Evolutionary conservation across 2,797 vertebrate genomes (phyloP).

Genomic region (Xiphophorus birchmanni): DNA sequence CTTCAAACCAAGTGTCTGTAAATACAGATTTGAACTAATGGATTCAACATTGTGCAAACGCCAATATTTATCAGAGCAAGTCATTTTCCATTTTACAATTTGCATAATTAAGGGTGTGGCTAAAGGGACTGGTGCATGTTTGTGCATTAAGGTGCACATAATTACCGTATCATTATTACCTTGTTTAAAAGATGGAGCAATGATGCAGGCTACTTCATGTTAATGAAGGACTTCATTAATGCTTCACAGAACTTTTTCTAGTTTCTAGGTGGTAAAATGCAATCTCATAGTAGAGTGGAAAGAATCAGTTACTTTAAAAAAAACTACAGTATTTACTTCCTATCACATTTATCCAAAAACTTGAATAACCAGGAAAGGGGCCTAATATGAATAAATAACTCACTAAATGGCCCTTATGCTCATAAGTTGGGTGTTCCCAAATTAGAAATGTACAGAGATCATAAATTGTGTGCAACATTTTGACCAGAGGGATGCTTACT

Average conservation of each 20-base stretch:
- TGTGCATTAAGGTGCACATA: not conserved
- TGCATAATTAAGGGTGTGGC: not conserved
- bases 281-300: not conserved
- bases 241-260: not conserved
- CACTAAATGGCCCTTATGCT: not conserved
- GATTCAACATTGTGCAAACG: not conserved
- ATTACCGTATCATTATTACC: not conserved
- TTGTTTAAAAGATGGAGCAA: not conserved
- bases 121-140: not conserved
- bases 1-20: not conserved
- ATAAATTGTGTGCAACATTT: not conserved
- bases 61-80: not conserved
- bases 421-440: not conserved
- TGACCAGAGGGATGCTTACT: not conserved
- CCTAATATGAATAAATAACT: not conserved
- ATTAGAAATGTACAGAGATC: not conserved
- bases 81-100: not conserved
- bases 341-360: not conserved
- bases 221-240: not conserved
- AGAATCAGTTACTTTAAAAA: not conserved
- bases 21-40: not conserved
- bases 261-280: not conserved
- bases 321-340: not conserved
- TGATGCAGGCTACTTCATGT: not conserved
- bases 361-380: not conserved